Evolutionary conservation across 2,113 vertebrate genomes (phyloP).

Genomic region (Apistogramma diplotaenia): DNA sequence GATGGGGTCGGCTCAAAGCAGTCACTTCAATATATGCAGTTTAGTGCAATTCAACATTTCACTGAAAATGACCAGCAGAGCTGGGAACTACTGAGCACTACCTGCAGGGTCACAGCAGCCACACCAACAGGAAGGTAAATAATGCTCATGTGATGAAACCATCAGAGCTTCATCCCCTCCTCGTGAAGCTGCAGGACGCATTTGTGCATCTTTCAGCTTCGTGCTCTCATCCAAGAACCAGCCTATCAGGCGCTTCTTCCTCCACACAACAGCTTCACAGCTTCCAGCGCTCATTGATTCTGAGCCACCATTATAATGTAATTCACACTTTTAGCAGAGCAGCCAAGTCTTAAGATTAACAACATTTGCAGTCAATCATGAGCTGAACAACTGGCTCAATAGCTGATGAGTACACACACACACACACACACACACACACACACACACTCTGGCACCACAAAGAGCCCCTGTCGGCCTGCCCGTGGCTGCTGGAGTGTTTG

Average conservation of each 20-base stretch:
- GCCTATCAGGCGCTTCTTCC: background rate
- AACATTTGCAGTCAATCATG: constrained; percentile 48
- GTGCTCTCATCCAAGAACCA: no score
- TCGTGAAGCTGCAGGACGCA: background rate
- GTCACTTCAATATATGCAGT: background rate
- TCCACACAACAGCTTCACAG: background rate
- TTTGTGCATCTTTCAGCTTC: no score
- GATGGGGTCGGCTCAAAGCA: background rate
- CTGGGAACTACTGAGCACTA: background rate
- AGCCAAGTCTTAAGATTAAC: constrained; percentile 30
- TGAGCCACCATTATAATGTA: constrained; percentile 5
- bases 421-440: constrained; percentile 14
- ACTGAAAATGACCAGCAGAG: background rate
- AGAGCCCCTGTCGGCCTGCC: constrained; percentile 66
- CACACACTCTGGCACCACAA: constrained; percentile 52
- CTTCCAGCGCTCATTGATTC: background rate
- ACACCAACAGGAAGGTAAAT: background rate
- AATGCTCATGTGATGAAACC: background rate
- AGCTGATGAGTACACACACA: constrained; percentile 26
- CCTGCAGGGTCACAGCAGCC: background rate
- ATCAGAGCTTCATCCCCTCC: background rate
- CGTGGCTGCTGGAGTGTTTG: constrained; percentile 68
- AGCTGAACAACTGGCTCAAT: constrained; percentile 45
- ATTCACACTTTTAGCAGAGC: background rate
- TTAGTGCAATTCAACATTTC: background rate